Evolutionary conservation across 1,140 invertebrate species (phyloP), one percentile per base, ranked within the genome.

Genomic region (Microplitis demolitor): DNA sequence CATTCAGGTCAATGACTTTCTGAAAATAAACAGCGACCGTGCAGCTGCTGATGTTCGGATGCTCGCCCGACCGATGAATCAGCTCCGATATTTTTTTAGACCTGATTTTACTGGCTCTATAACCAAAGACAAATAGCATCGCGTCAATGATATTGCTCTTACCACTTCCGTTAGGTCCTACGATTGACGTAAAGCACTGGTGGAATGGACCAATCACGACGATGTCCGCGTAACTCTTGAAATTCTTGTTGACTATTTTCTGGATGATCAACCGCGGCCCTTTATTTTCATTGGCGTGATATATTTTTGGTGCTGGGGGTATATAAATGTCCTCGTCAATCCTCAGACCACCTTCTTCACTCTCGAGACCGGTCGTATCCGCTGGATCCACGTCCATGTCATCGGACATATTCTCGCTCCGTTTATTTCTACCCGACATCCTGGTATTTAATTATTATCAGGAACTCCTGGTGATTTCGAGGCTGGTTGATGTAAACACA

Each of bases 81-180:
- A 99, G 83, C 1, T 95, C 93, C 3, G 95, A 96, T 4, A 99
- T 90, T 84, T 99, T 99, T 87, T 99, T 99, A 0, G 96, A 97
- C 51, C 98, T 90, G 72, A 99, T 98, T 87, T 98, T 98, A 62
- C 92, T 93, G 0, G 98, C 97, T 79, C 97, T 84, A 85, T 97
- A 99, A 6, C 98, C 98, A 91, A 99, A 99, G 0, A 99, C 98
- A 91, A 99, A 99, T 73, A 99, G 88, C 93, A 99, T 96, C 0
- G 98, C 98, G 87, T 99, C 98, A 78, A 99, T 99, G 0, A 99
- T 97, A 88, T 99, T 99, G 75, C 96, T 98, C 83, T 99, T 99
- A 0, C 98, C 98, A 88, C 96, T 99, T n/a, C 98, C 98, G 89
- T 99, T 99, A 0, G 98, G 98, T 0, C 98, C 98, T 81, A 99